phyloP scores from a whole-genome alignment of 2,797 vertebrate genomes.

The Betta splendens region DNA sequence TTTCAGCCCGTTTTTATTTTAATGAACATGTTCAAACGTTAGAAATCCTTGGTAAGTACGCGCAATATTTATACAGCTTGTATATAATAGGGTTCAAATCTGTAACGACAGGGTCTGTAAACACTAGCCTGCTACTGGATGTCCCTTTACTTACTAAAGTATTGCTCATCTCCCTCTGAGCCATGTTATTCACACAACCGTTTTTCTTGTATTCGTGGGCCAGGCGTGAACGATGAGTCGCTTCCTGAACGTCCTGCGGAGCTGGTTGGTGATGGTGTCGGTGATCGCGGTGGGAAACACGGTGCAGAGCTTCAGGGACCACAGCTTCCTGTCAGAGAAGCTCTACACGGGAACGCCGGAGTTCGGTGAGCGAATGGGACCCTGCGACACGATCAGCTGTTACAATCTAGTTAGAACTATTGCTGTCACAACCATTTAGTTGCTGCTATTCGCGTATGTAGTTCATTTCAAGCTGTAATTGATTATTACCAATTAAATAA shows the following conservation, averaged over 20 bases:
- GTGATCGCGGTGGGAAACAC: conserved; percentile 94
- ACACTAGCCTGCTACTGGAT: conserved; percentile 20
- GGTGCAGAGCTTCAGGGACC: conserved; percentile 93
- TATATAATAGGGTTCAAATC: neutral
- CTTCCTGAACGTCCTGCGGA: conserved; percentile 92
- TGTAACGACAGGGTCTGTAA: neutral
- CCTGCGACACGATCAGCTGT: no score
- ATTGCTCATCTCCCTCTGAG: neutral
- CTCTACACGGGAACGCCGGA: conserved; percentile 92
- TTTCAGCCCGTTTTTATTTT: neutral
- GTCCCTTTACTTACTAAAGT: conserved; percentile 1
- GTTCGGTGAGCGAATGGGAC: conserved; percentile 87
- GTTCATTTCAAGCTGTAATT: no score
- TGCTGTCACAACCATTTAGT: no score
- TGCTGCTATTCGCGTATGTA: no score
- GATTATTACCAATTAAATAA: no score
- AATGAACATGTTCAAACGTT: conserved; percentile 15
- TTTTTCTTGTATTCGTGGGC: neutral
- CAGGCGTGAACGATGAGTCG: conserved; percentile 83
- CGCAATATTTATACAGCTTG: neutral
- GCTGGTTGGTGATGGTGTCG: conserved; percentile 95
- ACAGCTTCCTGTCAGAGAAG: conserved; percentile 94
- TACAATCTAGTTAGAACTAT: no score
- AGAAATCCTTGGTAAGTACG: conserved; percentile 58
- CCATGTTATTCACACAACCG: neutral